Base-by-base conservation (phyloP, 2,888 invertebrate species). In the Hirtodrosophila confusa region DNA sequence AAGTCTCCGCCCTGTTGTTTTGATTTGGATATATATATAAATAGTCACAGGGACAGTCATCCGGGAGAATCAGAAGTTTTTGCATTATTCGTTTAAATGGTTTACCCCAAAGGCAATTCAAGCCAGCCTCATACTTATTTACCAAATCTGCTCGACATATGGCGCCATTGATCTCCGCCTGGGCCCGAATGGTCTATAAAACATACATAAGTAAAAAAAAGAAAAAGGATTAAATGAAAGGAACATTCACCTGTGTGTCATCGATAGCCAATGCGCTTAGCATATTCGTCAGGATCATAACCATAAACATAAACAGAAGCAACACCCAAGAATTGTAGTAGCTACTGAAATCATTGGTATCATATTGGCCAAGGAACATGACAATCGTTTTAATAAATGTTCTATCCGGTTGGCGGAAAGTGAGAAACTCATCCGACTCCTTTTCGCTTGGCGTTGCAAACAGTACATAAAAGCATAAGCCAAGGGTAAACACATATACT, bases 331-430 rank as follows among this genome's bases (percentile, higher is more conserved):
- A 95, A 88, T 95, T 95, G 24, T 94, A 93, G 3, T 94, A 90
- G 5, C 95, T 95, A 54, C 93, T 92, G 86, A 96, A 96, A 45
- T 95, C 94, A 47, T 96, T 94, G 4, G 94, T 94, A 83, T 96
- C 96, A 78, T 96, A 96, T 91, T 96, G 96, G 7, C 96, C 96
- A 0, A 96, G 96, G 68, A 96, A 93, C 96, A 96, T 96, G 1
- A 96, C 95, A 24, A 96, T 94, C 0, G 96, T 96, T 91, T 96
- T 96, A 75, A 96, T 95, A 23, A 96, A 11, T 3, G 33, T 40
- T 8, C 7, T 10, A 8, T 7, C 88, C 0, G 96, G 94, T 50
- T 93, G 92, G 1, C 93, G 94, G 0, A 95, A 95, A 89, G 94
- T 93, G 2, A 93, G 92, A 77, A 96, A 31, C 9, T 31, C 31